A percentile compares a stretch with the other conserved stretches of the same genome.
Conservation (phyloP, 2,113 vertebrate genomes). For the Ceyx melanurus region DNA sequence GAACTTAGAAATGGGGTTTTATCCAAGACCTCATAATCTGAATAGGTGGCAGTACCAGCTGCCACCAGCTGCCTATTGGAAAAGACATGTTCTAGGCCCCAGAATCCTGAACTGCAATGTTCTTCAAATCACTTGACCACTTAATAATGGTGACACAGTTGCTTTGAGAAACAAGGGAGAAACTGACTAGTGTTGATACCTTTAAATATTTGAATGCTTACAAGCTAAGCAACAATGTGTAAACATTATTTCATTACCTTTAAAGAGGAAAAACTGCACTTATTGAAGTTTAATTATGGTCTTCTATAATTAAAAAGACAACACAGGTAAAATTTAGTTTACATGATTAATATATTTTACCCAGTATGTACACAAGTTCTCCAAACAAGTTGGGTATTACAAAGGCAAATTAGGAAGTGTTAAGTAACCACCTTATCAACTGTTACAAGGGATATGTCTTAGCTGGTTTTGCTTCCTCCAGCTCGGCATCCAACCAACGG, state of each 20-base stretch:
- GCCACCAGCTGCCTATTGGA: background rate
- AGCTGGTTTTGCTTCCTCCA: slow-evolving; percentile 84
- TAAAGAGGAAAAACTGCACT: background rate
- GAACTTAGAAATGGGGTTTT: background rate
- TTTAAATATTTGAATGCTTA: background rate
- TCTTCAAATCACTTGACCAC: background rate
- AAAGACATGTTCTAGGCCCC: rapidly evolving
- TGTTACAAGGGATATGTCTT: slow-evolving; percentile 81
- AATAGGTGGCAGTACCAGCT: background rate
- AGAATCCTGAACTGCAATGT: background rate
- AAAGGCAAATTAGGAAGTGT: background rate
- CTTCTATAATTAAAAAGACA: background rate
- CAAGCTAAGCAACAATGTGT: background rate
- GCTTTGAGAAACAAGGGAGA: background rate
- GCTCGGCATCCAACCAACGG: slow-evolving; percentile 84
- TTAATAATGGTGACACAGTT: background rate
- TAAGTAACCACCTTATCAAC: background rate
- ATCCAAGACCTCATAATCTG: background rate
- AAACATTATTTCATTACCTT: background rate
- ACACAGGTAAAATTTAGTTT: background rate
- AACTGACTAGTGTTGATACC: background rate
- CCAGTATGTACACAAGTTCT: slow-evolving; percentile 42
- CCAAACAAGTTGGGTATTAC: background rate
- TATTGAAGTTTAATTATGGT: background rate
- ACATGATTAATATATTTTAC: slow-evolving; percentile 46